Evolutionary conservation across 2,888 invertebrate species (phyloP), one percentile per base, ranked within the genome.

Genomic region (Endotricha flammealis): DNA sequence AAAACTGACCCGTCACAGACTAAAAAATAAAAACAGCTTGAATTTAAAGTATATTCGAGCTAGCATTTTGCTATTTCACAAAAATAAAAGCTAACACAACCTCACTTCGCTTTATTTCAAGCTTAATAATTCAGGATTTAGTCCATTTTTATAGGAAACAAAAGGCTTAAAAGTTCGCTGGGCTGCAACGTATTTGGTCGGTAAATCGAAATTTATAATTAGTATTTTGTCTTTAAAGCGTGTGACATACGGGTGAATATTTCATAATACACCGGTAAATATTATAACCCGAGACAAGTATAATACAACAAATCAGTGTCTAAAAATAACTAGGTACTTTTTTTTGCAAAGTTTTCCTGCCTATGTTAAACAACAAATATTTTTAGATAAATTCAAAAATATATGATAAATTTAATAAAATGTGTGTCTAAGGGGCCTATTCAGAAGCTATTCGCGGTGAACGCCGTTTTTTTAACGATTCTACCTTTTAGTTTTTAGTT

Each of bases 171-270:
- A 35, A 32, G 29, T 38, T 32, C 14, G 8, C 12, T 10, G 27
- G 36, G 13, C 29, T 39, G 46, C 44, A 46, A 50, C 56, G 55
- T 62, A 65, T 62, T 60, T 56, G 53, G 49, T 55, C 41, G 32
- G 45, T 47, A 59, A 57, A 59, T 57, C 59, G 54, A 53, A 53
- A 65, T 63, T 55, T 48, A 55, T 59, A 61, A 66, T 62, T 57
- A 62, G 52, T 57, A 58, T 60, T 52, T 51, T 54, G 57, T 64
- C 51, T 55, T 24, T 33, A 32, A 38, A 29, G 16, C 3, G 17
- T 38, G 40, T 32, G 1, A 53, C 34, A 56, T 41, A 64, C 46
- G 50, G 38, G n/a, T 2, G 0, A 3, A 4, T 13, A 29, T 29
- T 36, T 5, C 11, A 13, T 1, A 12, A 17, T 17, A 7, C 1